phyloP scores from a whole-genome alignment of 2,797 vertebrate species.

The Rhadinocentrus ornatus region DNA sequence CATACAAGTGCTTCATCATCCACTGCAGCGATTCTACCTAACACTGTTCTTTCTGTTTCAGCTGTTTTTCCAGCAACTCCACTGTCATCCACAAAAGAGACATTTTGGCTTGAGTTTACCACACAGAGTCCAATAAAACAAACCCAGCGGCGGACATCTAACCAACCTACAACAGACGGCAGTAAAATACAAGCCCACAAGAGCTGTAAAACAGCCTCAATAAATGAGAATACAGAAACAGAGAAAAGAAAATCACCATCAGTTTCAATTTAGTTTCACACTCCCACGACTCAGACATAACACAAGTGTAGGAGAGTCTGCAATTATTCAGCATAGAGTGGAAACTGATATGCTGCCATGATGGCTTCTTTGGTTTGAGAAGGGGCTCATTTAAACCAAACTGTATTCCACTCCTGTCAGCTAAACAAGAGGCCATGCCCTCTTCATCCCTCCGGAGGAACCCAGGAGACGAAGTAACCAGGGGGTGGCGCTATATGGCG shows the following conservation, averaged over 20 bases:
- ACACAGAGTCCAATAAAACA: conserved; percentile 55
- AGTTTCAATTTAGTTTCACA: conserved; percentile 34
- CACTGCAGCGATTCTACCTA: not conserved
- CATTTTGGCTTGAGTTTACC: conserved; percentile 27
- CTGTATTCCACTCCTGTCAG: conserved; percentile 72
- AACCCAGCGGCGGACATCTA: conserved; percentile 43
- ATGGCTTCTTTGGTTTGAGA: conserved; percentile 44
- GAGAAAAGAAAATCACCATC: conserved; percentile 13
- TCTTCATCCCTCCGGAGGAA: conserved; percentile 38
- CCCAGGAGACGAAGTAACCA: conserved; percentile 34
- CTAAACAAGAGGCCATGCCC: conserved; percentile 49
- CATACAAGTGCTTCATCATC: conserved; percentile 6
- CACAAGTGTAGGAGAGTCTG: conserved; percentile 50
- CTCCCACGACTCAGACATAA: conserved; percentile 51
- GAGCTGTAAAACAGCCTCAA: conserved; percentile 57
- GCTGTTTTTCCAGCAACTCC: conserved; percentile 14
- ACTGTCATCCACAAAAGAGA: conserved; percentile 25
- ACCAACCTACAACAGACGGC: conserved; percentile 50
- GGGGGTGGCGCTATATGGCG: conserved; percentile 62
- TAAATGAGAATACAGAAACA: conserved; percentile 57
- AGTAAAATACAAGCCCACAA: conserved; percentile 63
- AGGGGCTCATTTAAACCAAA: conserved; percentile 48
- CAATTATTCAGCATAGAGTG: conserved; percentile 62
- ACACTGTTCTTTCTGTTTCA: not conserved
- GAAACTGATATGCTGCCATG: conserved; percentile 72